phyloP scores from a whole-genome alignment of 2,797 vertebrate species.

The Scomberomorus guttatus region DNA sequence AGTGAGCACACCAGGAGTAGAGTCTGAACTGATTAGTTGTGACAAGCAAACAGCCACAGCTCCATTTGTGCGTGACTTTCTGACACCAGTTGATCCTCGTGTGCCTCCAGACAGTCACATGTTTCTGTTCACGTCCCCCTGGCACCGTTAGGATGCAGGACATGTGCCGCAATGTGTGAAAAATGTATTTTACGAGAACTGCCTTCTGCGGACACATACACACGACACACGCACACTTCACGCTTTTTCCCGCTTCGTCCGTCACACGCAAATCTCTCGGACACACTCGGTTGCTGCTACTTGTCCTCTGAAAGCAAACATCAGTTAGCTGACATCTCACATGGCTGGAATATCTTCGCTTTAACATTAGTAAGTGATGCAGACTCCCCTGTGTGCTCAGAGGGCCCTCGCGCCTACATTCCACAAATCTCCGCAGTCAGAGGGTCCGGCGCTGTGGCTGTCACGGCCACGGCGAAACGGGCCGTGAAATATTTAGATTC shows the following conservation, averaged over 20 bases:
- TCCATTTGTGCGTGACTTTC: slow-evolving; percentile 56
- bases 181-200: slow-evolving; percentile 45
- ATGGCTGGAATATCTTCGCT: slow-evolving; percentile 60
- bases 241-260: not conserved
- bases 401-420: slow-evolving; percentile 43
- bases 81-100: slow-evolving; percentile 56
- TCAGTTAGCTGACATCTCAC: slow-evolving; percentile 37
- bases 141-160: slow-evolving; percentile 25
- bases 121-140: slow-evolving; percentile 25
- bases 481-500: slow-evolving; percentile 63
- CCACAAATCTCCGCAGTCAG: slow-evolving; percentile 27
- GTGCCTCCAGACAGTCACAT: slow-evolving; percentile 51
- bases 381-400: slow-evolving; percentile 54
- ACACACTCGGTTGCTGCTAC: not conserved
- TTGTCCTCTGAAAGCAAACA: slow-evolving; percentile 36
- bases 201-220: slow-evolving; percentile 37
- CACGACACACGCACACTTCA: slow-evolving; percentile 7
- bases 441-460: slow-evolving; percentile 23
- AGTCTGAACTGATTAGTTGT: slow-evolving; percentile 48
- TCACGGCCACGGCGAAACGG: slow-evolving; percentile 5
- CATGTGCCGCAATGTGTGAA: slow-evolving; percentile 52
- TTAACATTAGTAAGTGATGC: slow-evolving; percentile 58
- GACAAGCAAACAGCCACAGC: slow-evolving; percentile 58
- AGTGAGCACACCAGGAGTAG: slow-evolving; percentile 64
- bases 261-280: not conserved